phyloP scores from a whole-genome alignment of 2,797 vertebrate genomes.

The Clangula hyemalis region DNA sequence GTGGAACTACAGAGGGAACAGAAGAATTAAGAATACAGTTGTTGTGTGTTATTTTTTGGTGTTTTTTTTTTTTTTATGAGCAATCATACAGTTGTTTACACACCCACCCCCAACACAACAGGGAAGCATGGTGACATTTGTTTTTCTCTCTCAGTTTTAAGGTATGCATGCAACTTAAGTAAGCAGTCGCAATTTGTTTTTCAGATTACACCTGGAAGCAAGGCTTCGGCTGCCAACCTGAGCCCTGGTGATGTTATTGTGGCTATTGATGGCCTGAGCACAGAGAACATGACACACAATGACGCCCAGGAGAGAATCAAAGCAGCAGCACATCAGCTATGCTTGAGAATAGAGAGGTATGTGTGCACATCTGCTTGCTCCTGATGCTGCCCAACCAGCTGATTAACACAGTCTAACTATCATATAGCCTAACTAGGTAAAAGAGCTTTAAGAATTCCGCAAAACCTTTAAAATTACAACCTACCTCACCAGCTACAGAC shows the following conservation, averaged over 20 bases:
- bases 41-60: too few relatives aligned
- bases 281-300: conserved; percentile 91
- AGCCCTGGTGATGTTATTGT: conserved; percentile 91
- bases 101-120: rapidly evolving
- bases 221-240: conserved; percentile 89
- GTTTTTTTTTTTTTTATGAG: neutral
- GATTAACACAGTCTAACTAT: neutral
- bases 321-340: conserved; percentile 84
- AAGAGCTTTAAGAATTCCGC: neutral
- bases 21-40: neutral
- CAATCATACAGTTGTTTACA: neutral
- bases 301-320: conserved; percentile 97
- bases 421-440: neutral
- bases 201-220: conserved; percentile 95
- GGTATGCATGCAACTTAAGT: neutral
- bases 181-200: conserved; percentile 6
- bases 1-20: neutral
- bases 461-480: neutral
- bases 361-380: neutral
- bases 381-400: neutral
- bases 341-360: conserved; percentile 92
- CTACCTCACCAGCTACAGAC: neutral
- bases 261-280: conserved; percentile 90
- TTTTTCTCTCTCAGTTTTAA: neutral
- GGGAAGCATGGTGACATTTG: neutral